Base-by-base conservation (phyloP, 2,888 invertebrate species). In the Apamea sordens region DNA sequence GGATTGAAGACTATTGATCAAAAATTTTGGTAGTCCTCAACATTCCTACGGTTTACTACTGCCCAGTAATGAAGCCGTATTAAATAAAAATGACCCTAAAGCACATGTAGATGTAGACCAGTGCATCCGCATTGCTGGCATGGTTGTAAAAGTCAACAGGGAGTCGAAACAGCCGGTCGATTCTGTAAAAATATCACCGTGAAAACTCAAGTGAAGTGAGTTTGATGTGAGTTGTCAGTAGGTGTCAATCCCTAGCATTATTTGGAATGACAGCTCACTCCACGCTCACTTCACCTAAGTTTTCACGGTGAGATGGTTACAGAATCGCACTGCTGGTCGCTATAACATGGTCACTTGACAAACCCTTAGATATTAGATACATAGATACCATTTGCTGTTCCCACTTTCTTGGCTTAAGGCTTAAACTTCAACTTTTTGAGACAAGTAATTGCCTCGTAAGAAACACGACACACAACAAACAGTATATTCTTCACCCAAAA, bases 121-220 rank as follows among this genome's bases (percentile, higher is more conserved):
- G 53, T 77, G 53, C 28, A 36, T 53, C 59, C 6, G n/a, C 2
- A 59, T 41, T 65, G 21, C 7, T 32, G 44, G 11, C 11, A 36
- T 67, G 41, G n/a, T 76, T 76, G 70, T 67, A 47, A 76, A 76
- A 63, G 71, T 68, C 56, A 77, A 81, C 50, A 65, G 32, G 28
- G 50, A 65, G n/a, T 53, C 18, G 7, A 76, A 73, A 67, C 28
- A 56, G n/a, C n/a, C n/a, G n/a, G n/a, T n/a, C n/a, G n/a, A n/a
- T n/a, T n/a, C n/a, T n/a, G n/a, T n/a, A n/a, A n/a, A n/a, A n/a
- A n/a, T n/a, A n/a, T n/a, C n/a, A n/a, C n/a, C n/a, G n/a, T n/a
- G n/a, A n/a, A n/a, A n/a, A n/a, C n/a, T n/a, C n/a, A n/a, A n/a
- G n/a, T n/a, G n/a, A n/a, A n/a, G n/a, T n/a, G n/a, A n/a, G n/a